Percentiles rank a stretch among this genome's conserved stretches.
Evolutionary conservation across 2,888 invertebrate genomes (phyloP).

Genomic region (Pandemis heparana): DNA sequence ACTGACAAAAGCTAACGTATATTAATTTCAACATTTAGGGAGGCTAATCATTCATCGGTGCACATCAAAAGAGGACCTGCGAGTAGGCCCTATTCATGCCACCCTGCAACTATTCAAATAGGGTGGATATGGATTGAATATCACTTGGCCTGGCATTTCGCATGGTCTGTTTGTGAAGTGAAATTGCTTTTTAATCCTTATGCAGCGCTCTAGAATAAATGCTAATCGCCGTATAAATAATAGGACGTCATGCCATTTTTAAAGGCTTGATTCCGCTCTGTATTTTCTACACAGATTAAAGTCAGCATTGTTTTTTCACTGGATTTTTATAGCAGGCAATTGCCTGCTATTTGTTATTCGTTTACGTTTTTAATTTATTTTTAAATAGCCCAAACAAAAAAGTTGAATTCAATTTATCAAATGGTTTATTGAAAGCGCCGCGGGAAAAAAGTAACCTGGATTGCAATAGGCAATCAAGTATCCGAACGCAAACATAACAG

Average conservation of each 20-base stretch:
- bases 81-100: constrained; percentile 31
- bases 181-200: constrained; percentile 40
- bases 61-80: constrained; percentile 38
- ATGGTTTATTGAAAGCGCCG: constrained; percentile 43
- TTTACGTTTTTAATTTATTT: constrained; percentile 31
- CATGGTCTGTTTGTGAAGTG: constrained; percentile 40
- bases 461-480: constrained; percentile 68
- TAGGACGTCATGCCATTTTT: constrained; percentile 29
- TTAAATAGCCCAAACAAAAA: constrained; percentile 27
- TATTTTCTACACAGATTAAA: constrained; percentile 21
- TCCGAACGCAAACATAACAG: constrained; percentile 65
- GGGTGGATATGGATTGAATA: constrained; percentile 41
- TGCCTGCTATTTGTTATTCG: constrained; percentile 22
- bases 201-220: constrained; percentile 34
- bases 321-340: constrained; percentile 23
- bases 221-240: constrained; percentile 41
- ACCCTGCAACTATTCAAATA: constrained; percentile 34
- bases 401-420: constrained; percentile 32
- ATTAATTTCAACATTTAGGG: constrained; percentile 43
- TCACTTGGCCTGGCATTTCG: constrained; percentile 39
- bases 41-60: constrained; percentile 41
- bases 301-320: constrained; percentile 14
- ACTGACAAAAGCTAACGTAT: constrained; percentile 36
- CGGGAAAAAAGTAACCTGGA: constrained; percentile 58
- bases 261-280: constrained; percentile 14